phyloP scores from a whole-genome alignment of 2,113 vertebrate genomes.

The Lonchura striata region DNA sequence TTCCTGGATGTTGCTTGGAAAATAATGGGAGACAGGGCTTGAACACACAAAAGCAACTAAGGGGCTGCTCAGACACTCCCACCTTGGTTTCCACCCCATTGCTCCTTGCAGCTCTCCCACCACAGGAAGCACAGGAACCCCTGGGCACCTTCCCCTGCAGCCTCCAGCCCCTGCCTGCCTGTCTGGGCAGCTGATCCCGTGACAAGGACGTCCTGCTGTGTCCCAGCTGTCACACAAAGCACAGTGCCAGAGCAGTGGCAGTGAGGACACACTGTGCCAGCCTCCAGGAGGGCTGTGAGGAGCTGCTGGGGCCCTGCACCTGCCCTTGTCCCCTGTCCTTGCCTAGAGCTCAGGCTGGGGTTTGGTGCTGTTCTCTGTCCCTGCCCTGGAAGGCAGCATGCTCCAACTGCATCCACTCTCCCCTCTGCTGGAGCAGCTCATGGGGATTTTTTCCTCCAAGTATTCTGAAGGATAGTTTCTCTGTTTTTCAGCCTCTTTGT shows the following conservation, averaged over 20 bases:
- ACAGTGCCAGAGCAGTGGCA: rapidly evolving
- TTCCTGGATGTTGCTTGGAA: background rate
- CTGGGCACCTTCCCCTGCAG: background rate
- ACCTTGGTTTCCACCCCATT: background rate
- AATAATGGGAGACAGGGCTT: background rate
- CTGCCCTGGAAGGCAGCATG: background rate
- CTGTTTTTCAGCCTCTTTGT: background rate
- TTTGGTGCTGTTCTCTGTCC: background rate
- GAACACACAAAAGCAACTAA: background rate
- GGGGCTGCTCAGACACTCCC: background rate
- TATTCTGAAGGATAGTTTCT: background rate
- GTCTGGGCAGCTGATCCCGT: background rate
- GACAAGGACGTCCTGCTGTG: background rate
- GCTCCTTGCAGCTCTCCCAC: background rate
- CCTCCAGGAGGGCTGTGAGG: background rate
- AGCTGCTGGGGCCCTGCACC: background rate
- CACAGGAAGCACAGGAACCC: background rate
- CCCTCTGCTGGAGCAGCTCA: background rate
- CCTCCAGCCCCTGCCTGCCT: background rate
- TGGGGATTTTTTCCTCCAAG: background rate
- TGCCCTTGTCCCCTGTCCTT: background rate
- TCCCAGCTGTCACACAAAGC: background rate
- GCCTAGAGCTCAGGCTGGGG: background rate
- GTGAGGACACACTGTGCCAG: background rate
- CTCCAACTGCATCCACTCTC: rapidly evolving